Evolutionary conservation across 1,140 invertebrate species (phyloP), one percentile per base, ranked within the genome.

Genomic region (Drosophila takahashii): DNA sequence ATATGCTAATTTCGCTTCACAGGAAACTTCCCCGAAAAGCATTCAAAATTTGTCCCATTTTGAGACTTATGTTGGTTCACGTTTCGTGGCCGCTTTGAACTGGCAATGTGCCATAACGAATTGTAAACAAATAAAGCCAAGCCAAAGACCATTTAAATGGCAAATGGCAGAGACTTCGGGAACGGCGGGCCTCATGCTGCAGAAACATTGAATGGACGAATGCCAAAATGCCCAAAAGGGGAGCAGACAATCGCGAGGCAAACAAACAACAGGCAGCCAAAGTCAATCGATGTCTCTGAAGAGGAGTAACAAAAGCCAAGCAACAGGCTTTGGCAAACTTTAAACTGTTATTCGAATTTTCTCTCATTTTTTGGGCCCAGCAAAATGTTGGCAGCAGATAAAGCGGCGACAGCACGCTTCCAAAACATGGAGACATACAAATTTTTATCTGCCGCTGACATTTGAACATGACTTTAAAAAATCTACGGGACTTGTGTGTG

Each of bases 401-500:
- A 70, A 48, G 51, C 67, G 42, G 34, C 67, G 67, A 70, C 67
- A 85, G 81, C 69, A 86, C 61, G 78, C 69, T 86, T 69, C 83
- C 83, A 87, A 87, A 71, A 87, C 81, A 80, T 66, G 62, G 70
- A 67, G 47, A 66, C 67, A 51, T 78, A 87, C 81, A 86, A 87
- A 86, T 86, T 87, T 74, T 70, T 86, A 75, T 76, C 69, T 87
- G 48, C 58, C 62, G 74, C 70, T 86, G 81, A 86, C 81, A 86
- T 87, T 86, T 86, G 70, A 73, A 87, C 83, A 86, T 86, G 77
- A 81, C 78, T 85, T 45, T 18, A 44, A 34, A 52, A 64, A 53
- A 47, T 39, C 39, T 41, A 41, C 50, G 45, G 52, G 29, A 54
- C 58, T 71, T 44, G 62, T 77, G 64, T 84, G 74, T 79, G 72